Evolutionary conservation across 1,140 invertebrate genomes (phyloP), one percentile per base, ranked within the genome.

Genomic region (Platyscapa corneri): DNA sequence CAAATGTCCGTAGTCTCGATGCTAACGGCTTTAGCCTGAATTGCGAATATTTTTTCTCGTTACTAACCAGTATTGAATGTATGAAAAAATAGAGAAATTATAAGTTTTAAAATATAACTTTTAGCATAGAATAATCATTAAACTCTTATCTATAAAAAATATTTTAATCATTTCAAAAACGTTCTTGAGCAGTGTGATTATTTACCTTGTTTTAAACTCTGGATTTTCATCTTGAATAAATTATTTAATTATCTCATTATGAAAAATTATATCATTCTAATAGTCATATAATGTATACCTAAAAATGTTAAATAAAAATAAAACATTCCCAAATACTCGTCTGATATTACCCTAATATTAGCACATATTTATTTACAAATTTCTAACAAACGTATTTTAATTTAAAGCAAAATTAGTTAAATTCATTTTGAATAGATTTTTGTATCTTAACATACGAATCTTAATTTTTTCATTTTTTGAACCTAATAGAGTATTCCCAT

Each of bases 11-110:
- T 67, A 76, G 72, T 86, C 82, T 86, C 78, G 53, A 76, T 67
- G 74, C 84, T 82, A 86, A 86, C 84, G 76, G 72, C 72, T 72
- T 46, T 49, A 53, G 72, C 79, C 70, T 82, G 70, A 86, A 85
- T 84, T 78, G 56, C 60, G 60, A 84, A 80, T 85, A 46, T 84
- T 76, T 79, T 84, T 74, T 64, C 72, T 64, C 82, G 23, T 83
- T 78, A n/a, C 74, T n/a, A 20, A 67, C 42, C 34, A 42, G 14
- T 78, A 72, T 37, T 23, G 32, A 78, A 56, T 78, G 53, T 34
- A 70, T 30, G 27, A 39, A 32, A 39, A 79, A 82, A 56, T 65
- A 80, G 42, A 30, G 39, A 78, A 53, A 34, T 46, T 20, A 32
- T 46, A 30, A 49, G 30, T 42, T 49, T 70, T 78, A 46, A 2